phyloP scores from a whole-genome alignment of 2,797 vertebrate genomes.

The Glossophaga mutica region DNA sequence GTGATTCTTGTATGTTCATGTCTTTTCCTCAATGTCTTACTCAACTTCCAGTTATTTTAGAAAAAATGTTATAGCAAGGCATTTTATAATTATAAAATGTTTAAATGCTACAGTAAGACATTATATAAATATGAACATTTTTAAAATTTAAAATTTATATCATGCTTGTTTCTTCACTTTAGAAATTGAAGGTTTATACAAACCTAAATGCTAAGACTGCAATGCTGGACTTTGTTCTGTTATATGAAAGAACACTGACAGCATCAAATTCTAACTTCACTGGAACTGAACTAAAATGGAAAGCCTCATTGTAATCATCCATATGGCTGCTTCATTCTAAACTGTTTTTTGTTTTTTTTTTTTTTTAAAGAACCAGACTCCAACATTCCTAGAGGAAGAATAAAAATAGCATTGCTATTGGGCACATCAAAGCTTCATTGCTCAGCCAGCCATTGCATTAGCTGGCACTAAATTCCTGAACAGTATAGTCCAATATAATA shows the following conservation, averaged over 20 bases:
- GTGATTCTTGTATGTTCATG: neutral
- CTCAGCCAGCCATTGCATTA: neutral
- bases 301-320: neutral
- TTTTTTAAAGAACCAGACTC: neutral
- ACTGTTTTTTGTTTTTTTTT: slow-evolving; percentile 1
- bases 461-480: neutral
- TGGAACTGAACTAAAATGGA: neutral
- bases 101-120: neutral
- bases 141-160: neutral
- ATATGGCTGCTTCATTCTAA: slow-evolving; percentile 8
- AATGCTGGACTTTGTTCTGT: neutral
- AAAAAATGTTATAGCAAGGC: neutral
- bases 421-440: neutral
- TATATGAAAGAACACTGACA: neutral
- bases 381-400: neutral
- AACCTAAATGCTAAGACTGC: neutral
- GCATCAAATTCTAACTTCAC: neutral
- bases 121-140: neutral
- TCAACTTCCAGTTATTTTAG: neutral
- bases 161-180: neutral
- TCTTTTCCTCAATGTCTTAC: neutral
- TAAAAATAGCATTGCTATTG: neutral
- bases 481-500: neutral
- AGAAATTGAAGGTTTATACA: neutral
- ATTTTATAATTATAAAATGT: neutral